Percentiles rank a stretch among this genome's conserved stretches.
These are phyloP conservation scores for Rhingia campestris DNA, from an alignment of 2,888 invertebrate species.

Conservation along the genomic window DNA sequence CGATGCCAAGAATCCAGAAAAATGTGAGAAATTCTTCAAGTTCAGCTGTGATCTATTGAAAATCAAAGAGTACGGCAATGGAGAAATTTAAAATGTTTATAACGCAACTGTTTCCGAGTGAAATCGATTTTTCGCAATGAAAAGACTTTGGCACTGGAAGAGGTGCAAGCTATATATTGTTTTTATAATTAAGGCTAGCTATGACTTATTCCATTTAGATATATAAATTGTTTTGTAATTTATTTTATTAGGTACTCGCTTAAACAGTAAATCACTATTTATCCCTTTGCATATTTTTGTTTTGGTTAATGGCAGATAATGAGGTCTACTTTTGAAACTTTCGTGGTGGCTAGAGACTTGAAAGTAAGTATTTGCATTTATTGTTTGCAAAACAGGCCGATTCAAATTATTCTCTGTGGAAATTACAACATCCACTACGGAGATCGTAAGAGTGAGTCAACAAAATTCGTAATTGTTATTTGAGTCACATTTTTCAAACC, in stretches of 20 bases:
- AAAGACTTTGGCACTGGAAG: conserved; percentile 48
- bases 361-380: too few species aligned
- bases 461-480: too few species aligned
- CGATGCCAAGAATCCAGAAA: conserved; percentile 84
- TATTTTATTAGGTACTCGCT: conserved; percentile 60
- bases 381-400: too few species aligned
- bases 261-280: conserved; percentile 38
- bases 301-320: too few species aligned
- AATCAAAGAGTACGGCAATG: conserved; percentile 83
- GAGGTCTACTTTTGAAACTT: too few species aligned
- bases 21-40: conserved; percentile 88
- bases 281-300: not conserved
- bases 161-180: conserved; percentile 53
- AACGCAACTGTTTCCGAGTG: conserved; percentile 18
- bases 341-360: too few species aligned
- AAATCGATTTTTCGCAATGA: conserved; percentile 32
- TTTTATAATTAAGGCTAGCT: conserved; percentile 42
- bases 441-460: too few species aligned
- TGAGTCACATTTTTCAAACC: too few species aligned
- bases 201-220: conserved; percentile 48
- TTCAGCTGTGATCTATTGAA: conserved; percentile 86
- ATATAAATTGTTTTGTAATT: conserved; percentile 54
- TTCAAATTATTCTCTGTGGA: too few species aligned
- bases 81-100: conserved; percentile 53
- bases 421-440: too few species aligned